Evolutionary conservation across 2,113 vertebrate species (phyloP), one percentile per base, ranked within the genome.

Genomic region (Tilapia sparmanii): DNA sequence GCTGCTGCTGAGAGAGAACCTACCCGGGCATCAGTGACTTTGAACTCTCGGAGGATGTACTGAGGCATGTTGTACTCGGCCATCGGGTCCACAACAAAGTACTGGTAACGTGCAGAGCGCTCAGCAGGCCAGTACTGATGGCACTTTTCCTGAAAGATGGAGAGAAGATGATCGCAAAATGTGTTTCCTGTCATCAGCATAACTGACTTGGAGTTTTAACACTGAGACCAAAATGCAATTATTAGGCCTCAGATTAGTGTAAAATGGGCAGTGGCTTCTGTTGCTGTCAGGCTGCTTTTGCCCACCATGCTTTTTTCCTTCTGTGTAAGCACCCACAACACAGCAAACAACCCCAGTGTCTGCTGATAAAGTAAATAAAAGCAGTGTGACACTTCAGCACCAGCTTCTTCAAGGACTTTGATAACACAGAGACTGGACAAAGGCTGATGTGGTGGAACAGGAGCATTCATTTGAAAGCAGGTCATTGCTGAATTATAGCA

Each of bases 11-110:
- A 57, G 57, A 16, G 54, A 26, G 7, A 33, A 90, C 97, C 91
- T 86, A 99, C 98, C 97, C 98, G 96, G 93, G 98, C 98, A 5
- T 99, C 98, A 0, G 98, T 99, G 96, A 99, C 98, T 92, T 99
- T 99, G 95, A 99, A 99, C 93, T 99, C 98, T 22, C 98, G 96
- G n/a, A 99, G 96, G 92, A 99, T 99, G 90, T 99, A 99, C 96
- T 99, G 98, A 0, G 98, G 98, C 98, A 99, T 99, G 96, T 99
- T 99, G 96, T 99, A 99, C 90, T 99, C 98, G 2, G 98, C 98
- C 98, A 99, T 99, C 2, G 98, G 98, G 89, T 99, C 98, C 89
- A 99, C 98, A 7, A 99, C 98, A 1, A 99, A 99, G 94, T 99
- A 99, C 92, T 99, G 98, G 96, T 99, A 99, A 9, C 98, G 97